These are phyloP conservation scores for Pleuronectes platessa DNA, from an alignment of 2,113 vertebrate species.

Conservation along the genomic window DNA sequence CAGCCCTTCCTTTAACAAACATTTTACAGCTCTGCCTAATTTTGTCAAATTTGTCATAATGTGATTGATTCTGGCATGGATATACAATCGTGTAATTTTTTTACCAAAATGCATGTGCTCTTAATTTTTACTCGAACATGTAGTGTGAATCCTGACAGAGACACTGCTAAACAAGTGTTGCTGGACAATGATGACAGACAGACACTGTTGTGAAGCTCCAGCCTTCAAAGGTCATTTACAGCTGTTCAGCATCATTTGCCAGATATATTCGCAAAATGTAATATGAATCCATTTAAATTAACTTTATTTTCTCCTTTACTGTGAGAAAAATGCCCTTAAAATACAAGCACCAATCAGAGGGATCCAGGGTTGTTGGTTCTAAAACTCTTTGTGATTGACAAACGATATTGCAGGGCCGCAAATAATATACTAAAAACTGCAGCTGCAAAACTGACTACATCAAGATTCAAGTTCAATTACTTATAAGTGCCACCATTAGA, in stretches of 20 bases:
- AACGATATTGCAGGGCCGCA: neutral
- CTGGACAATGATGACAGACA: neutral
- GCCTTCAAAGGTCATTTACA: constrained; percentile 23
- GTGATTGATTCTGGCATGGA: neutral
- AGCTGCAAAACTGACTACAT: constrained; percentile 14
- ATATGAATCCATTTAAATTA: neutral
- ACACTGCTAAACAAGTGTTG: neutral
- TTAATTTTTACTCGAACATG: constrained; percentile 1
- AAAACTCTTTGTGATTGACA: neutral
- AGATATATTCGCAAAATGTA: constrained; percentile 13
- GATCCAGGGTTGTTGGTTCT: neutral
- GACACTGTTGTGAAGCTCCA: neutral
- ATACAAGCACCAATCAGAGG: neutral
- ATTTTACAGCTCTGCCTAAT: constrained; percentile 35
- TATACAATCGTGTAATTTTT: neutral
- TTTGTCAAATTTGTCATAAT: constrained; percentile 36
- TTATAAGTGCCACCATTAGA: constrained; percentile 28
- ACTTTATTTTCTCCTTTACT: neutral
- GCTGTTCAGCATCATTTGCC: constrained; percentile 15
- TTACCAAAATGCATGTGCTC: neutral
- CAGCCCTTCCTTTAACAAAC: constrained; percentile 10
- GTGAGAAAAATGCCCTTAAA: neutral
- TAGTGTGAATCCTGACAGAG: neutral
- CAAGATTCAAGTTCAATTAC: constrained; percentile 27
- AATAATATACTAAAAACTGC: constrained; percentile 1